A percentile compares a stretch with the other conserved stretches of the same genome.
phyloP scores from a whole-genome alignment of 2,797 vertebrate genomes.

The Euthynnus affinis region DNA sequence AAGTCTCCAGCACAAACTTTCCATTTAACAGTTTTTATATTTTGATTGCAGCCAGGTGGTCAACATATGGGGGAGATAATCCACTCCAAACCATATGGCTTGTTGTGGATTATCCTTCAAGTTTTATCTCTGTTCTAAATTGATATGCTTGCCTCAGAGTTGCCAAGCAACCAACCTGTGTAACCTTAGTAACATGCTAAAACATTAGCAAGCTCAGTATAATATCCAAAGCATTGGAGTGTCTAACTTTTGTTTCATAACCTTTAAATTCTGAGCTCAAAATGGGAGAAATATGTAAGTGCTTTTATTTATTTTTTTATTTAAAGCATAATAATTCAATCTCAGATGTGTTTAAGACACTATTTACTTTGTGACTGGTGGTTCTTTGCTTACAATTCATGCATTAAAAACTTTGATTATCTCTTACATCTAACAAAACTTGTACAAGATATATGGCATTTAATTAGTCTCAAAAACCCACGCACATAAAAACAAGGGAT shows the following conservation, averaged over 20 bases:
- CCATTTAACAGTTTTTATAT: neutral
- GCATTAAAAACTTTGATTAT: neutral
- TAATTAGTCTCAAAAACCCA: neutral
- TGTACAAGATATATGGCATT: neutral
- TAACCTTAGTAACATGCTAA: constrained; percentile 10
- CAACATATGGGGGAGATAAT: neutral
- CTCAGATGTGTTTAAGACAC: neutral
- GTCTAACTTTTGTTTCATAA: neutral
- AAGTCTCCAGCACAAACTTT: neutral
- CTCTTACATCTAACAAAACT: neutral
- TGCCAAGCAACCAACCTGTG: constrained; percentile 10
- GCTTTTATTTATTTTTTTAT: neutral
- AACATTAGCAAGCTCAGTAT: neutral
- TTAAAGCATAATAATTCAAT: neutral
- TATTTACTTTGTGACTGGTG: neutral
- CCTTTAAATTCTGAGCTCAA: neutral
- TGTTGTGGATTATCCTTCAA: constrained; percentile 16
- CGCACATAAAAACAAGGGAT: too few relatives aligned
- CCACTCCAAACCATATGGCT: neutral
- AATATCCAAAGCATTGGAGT: neutral
- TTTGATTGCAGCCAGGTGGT: neutral
- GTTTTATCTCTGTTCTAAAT: neutral
- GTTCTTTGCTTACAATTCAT: neutral
- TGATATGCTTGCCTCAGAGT: neutral
- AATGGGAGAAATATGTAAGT: neutral